A percentile compares a stretch with the other conserved stretches of the same genome.
Conservation (phyloP, 1,140 invertebrate genomes). For the Littorina saxatilis region DNA sequence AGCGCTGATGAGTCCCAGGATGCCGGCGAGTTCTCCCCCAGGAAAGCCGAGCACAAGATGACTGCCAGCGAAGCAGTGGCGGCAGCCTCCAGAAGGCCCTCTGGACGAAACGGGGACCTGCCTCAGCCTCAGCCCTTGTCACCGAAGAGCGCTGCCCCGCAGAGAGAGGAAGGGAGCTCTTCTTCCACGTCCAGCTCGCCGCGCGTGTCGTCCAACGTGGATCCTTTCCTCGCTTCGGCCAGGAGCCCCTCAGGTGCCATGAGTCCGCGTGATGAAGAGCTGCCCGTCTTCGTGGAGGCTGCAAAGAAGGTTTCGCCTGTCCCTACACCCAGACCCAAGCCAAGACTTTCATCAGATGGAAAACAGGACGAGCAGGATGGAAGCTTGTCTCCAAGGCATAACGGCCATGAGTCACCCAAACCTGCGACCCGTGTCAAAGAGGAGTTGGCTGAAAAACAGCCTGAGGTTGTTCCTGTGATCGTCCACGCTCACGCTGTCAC, state of each 20-base stretch:
- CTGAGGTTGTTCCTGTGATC: not conserved
- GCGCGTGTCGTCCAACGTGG: not conserved
- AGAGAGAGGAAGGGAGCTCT: not conserved
- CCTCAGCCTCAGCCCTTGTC: not conserved
- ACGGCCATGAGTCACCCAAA: not conserved
- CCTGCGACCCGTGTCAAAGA: not conserved
- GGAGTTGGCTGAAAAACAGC: not conserved
- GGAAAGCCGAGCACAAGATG: slow-evolving; percentile 8
- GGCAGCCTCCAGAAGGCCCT: slow-evolving; percentile 13
- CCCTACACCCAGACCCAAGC: not conserved
- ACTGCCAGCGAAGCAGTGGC: slow-evolving; percentile 27
- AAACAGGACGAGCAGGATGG: not conserved
- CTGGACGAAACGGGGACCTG: slow-evolving; percentile 2
- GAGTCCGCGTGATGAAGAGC: not conserved
- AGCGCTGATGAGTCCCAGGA: not conserved
- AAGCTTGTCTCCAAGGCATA: not conserved
- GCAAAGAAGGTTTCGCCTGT: slow-evolving; percentile 14
- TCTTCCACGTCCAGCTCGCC: not conserved
- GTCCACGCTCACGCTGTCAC: not conserved
- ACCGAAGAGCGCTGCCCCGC: not conserved
- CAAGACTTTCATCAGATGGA: not conserved
- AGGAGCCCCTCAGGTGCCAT: not conserved
- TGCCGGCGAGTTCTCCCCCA: not conserved
- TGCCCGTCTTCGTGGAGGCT: slow-evolving; percentile 23
- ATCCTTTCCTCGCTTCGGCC: not conserved